phyloP scores from a whole-genome alignment of 2,888 invertebrate genomes.

The Odontomyia ornata region DNA sequence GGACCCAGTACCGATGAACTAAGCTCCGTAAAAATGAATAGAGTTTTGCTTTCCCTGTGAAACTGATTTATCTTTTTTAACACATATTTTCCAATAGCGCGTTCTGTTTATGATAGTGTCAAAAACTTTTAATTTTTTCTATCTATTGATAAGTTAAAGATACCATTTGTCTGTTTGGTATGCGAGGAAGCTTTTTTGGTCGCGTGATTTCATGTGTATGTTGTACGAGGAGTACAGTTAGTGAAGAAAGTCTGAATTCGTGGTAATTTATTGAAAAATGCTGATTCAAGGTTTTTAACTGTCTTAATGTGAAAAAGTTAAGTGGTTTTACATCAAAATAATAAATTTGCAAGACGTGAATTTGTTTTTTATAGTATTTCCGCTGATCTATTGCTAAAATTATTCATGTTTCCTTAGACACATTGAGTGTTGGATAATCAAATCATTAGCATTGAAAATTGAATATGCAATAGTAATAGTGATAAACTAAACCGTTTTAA shows the following conservation, averaged over 20 bases:
- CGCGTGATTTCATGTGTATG: not conserved
- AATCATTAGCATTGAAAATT: no score
- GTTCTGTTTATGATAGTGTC: slow-evolving; percentile 13
- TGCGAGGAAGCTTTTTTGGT: not conserved
- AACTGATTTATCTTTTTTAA: slow-evolving; percentile 6
- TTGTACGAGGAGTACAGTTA: no score
- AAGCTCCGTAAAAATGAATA: not conserved
- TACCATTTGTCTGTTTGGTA: not conserved
- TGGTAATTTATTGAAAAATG: not conserved
- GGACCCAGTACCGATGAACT: not conserved
- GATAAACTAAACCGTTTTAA: no score
- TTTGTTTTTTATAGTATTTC: no score
- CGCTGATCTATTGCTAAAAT: no score
- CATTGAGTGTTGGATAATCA: no score
- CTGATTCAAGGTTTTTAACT: no score
- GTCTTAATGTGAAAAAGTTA: no score
- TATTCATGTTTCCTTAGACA: no score
- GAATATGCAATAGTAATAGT: no score
- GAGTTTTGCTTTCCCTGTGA: not conserved
- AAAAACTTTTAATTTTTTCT: not conserved
- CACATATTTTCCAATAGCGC: not conserved
- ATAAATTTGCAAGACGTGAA: no score
- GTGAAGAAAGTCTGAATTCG: not conserved
- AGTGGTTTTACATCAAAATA: no score
- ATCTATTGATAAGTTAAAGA: not conserved